Percentiles rank a stretch among this genome's conserved stretches.
phyloP scores from a whole-genome alignment of 2,888 invertebrate species.

The Phaonia tiefii region DNA sequence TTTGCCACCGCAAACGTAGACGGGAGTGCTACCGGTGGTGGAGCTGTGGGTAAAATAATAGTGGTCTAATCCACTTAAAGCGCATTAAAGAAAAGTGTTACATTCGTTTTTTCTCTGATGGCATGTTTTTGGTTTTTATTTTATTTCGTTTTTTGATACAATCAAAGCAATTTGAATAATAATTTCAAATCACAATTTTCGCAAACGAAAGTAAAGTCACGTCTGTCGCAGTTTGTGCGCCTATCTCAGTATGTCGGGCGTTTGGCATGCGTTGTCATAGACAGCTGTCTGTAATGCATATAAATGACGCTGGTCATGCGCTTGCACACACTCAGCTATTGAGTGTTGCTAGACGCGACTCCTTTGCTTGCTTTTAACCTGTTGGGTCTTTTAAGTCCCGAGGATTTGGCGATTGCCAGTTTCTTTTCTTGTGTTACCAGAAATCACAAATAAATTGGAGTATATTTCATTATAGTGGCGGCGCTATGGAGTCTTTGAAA shows the following conservation, averaged over 20 bases:
- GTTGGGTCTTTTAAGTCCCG: not conserved
- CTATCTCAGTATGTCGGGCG: not conserved
- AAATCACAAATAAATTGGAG: slow-evolving; percentile 10
- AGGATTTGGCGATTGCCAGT: slow-evolving; percentile 17
- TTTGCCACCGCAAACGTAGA: not conserved
- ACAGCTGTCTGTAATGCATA: slow-evolving; percentile 11
- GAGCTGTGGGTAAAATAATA: not conserved
- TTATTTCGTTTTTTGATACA: slow-evolving; percentile 57
- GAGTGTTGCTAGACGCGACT: not conserved
- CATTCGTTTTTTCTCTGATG: slow-evolving; percentile 39
- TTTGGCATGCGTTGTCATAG: slow-evolving; percentile 17
- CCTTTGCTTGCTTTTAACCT: slow-evolving; percentile 4
- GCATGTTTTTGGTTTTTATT: slow-evolving; percentile 23
- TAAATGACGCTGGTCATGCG: slow-evolving; percentile 14
- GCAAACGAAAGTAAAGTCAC: slow-evolving; percentile 12
- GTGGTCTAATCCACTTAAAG: not conserved
- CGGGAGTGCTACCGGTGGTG: not conserved
- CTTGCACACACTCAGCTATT: not conserved
- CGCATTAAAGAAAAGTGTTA: slow-evolving; percentile 33
- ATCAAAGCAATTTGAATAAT: slow-evolving; percentile 59
- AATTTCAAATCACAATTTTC: slow-evolving; percentile 35
- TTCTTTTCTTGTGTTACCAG: not conserved
- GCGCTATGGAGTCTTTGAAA: not conserved
- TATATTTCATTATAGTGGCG: not conserved
- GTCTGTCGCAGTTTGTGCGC: not conserved